Percentiles rank a stretch among this genome's conserved stretches.
Conservation (phyloP, 1,140 invertebrate species). For the Aphelinus certus region DNA sequence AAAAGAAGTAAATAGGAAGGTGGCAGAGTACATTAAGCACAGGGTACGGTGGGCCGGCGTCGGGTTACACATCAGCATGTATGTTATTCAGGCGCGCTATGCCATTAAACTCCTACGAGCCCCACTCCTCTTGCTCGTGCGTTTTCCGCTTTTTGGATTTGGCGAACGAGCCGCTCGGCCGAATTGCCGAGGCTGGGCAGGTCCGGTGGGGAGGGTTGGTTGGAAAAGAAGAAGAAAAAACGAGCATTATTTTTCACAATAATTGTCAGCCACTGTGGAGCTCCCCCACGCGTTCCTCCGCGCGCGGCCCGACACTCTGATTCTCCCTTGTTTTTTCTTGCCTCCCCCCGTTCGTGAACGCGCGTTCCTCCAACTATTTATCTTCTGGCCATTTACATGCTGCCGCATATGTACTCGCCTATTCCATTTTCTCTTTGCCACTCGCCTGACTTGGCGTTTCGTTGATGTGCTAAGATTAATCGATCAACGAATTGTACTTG, state of each 20-base stretch:
- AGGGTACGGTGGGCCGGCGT: not conserved
- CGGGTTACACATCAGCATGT: constrained; percentile 14
- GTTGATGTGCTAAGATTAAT: not conserved
- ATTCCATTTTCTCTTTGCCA: not conserved
- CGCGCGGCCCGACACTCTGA: not conserved
- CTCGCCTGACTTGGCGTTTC: not conserved
- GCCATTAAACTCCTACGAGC: constrained; percentile 6
- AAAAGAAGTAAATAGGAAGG: not conserved
- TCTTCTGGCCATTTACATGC: constrained; percentile 2
- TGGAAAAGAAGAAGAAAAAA: constrained; percentile 19
- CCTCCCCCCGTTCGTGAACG: not conserved
- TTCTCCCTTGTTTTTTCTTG: constrained; percentile 5
- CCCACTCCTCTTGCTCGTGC: not conserved
- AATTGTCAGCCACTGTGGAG: constrained; percentile 43
- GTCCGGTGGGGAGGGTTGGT: not conserved
- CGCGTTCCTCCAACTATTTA: constrained; percentile 11
- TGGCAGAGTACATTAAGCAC: not conserved
- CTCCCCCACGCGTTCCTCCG: not conserved
- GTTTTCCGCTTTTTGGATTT: not conserved
- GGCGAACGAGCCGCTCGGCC: not conserved
- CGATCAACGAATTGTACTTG: no score
- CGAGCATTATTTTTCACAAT: constrained; percentile 49
- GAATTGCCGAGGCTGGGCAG: constrained; percentile 1
- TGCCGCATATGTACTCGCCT: not conserved
- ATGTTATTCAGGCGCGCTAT: constrained; percentile 1